Evolutionary conservation across 2,888 invertebrate genomes (phyloP), one percentile per base, ranked within the genome.

Genomic region (Dyspetes luteomarginatus): DNA sequence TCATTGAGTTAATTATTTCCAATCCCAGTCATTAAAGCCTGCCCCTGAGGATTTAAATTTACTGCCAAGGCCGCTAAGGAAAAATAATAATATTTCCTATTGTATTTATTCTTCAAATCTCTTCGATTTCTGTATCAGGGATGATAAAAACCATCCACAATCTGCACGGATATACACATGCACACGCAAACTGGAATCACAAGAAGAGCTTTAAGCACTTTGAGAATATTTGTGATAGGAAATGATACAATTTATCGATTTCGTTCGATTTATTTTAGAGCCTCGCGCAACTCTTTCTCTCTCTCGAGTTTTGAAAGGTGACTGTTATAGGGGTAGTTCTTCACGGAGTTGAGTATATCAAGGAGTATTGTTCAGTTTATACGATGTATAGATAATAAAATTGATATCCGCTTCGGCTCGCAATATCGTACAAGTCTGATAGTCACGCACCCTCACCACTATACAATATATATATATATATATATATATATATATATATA

Each of bases 391-490:
- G 76, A 76, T 69, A 62, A 76, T 69, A 62, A 62, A 69, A 76
- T 55, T 76, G 60, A 76, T 76, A 76, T 62, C 56, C 68, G 68
- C 55, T 68, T 22, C 30, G 60, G 64, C 48, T 58, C 30, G 56
- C 56, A 65, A 71, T 77, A 77, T 77, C 64, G 69, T 30, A 56
- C 64, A 45, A 50, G 77, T 77, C 48, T 17, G 69, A 77, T 77
- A 64, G 77, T 77, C 77, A 77, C 77, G 77, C 77, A 58, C 48
- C 48, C 64, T 17, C 26, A 12, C 24, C 43, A n/a, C 24, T 41
- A 12, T 17, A 17, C 17, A 17, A 24, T 62, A 19, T 28, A 62
- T 22, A 3, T 2, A 12, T 41, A 22, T 12, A 36, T 36, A 0
- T 12, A 7, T 7, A 12, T 7, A 36, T 12, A 36, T 36, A 36